Conservation (phyloP, 2,797 vertebrate species). For the Lophius americanus region DNA sequence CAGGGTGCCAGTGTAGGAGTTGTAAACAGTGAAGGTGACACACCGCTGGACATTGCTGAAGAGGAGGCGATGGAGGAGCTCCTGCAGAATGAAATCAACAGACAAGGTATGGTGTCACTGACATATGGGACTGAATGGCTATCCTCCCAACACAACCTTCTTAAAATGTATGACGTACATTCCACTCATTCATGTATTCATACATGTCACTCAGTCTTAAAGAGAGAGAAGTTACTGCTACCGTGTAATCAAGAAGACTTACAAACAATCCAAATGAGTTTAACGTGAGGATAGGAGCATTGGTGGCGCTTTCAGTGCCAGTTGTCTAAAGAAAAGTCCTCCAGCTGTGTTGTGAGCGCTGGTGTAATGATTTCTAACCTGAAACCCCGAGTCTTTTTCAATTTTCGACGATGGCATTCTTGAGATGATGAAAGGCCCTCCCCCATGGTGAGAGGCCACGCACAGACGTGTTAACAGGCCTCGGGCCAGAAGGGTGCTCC, state of each 20-base stretch:
- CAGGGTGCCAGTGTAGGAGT: constrained; percentile 95
- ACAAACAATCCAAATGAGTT: constrained; percentile 4
- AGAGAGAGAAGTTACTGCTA: not conserved
- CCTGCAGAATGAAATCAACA: constrained; percentile 97
- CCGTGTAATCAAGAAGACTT: not conserved
- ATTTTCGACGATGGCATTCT: constrained; percentile 72
- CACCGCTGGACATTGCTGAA: constrained; percentile 97
- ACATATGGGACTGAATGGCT: too few species aligned
- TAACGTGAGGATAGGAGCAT: not conserved
- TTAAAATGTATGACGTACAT: too few species aligned
- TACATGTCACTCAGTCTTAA: too few species aligned
- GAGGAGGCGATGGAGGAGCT: constrained; percentile 99
- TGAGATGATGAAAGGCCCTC: constrained; percentile 56
- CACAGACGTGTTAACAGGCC: constrained; percentile 55
- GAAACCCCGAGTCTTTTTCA: constrained; percentile 64
- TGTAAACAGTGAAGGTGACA: constrained; percentile 98
- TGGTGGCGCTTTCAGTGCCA: not conserved
- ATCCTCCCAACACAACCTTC: too few species aligned
- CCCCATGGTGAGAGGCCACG: constrained; percentile 47
- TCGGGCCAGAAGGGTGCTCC: constrained; percentile 47
- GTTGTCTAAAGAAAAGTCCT: constrained; percentile 39
- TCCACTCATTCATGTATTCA: too few species aligned
- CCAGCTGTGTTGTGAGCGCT: constrained; percentile 48
- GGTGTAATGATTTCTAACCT: constrained; percentile 60
- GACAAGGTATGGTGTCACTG: constrained; percentile 86